These are phyloP conservation scores for Amphipoea oculea DNA, from an alignment of 2,888 invertebrate genomes.

Conservation along the genomic window DNA sequence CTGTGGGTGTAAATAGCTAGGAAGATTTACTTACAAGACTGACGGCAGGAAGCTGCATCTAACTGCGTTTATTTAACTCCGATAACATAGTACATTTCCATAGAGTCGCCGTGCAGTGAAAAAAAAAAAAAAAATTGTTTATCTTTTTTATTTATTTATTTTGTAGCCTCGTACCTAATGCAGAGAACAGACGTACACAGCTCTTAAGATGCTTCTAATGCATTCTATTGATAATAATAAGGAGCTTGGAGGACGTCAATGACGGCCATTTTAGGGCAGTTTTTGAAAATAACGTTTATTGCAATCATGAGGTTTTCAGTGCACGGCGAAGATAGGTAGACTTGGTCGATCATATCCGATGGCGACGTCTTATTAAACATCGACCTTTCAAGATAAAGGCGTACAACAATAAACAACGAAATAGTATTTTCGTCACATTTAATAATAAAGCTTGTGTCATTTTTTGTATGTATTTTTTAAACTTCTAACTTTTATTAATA, in stretches of 20 bases:
- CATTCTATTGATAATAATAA: neutral
- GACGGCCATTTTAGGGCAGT: too few species aligned
- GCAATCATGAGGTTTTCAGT: neutral
- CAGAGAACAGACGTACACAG: too few species aligned
- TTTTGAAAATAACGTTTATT: neutral
- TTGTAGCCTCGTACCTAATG: neutral
- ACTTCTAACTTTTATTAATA: neutral
- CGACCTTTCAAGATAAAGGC: conserved; percentile 5
- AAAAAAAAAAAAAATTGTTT: neutral
- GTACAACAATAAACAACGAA: neutral
- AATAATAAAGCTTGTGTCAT: neutral
- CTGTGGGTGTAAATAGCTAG: neutral
- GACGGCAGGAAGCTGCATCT: neutral
- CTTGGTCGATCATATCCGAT: neutral
- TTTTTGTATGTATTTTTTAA: neutral
- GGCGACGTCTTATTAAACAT: neutral
- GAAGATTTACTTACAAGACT: neutral
- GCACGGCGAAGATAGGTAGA: too few species aligned
- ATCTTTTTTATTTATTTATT: neutral
- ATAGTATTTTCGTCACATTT: neutral
- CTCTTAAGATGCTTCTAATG: neutral
- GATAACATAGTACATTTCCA: neutral
- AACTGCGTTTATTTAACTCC: neutral
- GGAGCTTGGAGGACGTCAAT: neutral
- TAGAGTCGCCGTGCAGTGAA: neutral